Evolutionary conservation across 1,140 invertebrate species (phyloP).

Genomic region (Holotrichia oblita): DNA sequence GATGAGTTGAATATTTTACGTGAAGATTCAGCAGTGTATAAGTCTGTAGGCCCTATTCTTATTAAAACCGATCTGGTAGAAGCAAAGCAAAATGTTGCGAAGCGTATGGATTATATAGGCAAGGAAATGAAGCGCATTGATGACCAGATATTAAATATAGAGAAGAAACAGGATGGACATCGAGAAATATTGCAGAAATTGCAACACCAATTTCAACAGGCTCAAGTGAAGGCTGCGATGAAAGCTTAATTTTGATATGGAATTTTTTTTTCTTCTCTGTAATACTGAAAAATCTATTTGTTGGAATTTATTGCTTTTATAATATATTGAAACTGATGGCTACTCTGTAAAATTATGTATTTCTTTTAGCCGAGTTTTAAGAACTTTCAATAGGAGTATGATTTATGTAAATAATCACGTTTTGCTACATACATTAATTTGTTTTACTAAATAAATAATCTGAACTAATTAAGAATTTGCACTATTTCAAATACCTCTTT

Average conservation of each 20-base stretch:
- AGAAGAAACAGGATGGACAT: constrained; percentile 83
- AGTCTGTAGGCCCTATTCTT: constrained; percentile 94
- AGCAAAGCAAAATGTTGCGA: constrained; percentile 93
- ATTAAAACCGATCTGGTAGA: constrained; percentile 94
- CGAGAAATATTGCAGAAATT: constrained; percentile 81
- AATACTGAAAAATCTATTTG: not conserved
- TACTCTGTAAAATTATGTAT: not conserved
- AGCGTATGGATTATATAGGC: constrained; percentile 94
- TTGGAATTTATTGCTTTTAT: not conserved
- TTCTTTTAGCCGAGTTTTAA: not conserved
- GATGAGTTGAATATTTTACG: constrained; percentile 89
- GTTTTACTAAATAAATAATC: no score
- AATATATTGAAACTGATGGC: not conserved
- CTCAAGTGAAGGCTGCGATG: constrained; percentile 70
- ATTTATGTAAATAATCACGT: no score
- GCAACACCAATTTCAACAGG: constrained; percentile 81
- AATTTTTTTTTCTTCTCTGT: not conserved
- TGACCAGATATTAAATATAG: constrained; percentile 75
- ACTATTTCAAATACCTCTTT: no score
- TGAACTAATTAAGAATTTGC: no score
- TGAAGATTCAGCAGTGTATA: constrained; percentile 87
- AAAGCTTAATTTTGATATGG: constrained; percentile 60
- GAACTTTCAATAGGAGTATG: no score
- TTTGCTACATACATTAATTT: no score
- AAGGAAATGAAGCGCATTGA: constrained; percentile 90